phyloP scores from a whole-genome alignment of 37 sponge, comb jelly and placozoan species.

The Mnemiopsis leidyi region DNA sequence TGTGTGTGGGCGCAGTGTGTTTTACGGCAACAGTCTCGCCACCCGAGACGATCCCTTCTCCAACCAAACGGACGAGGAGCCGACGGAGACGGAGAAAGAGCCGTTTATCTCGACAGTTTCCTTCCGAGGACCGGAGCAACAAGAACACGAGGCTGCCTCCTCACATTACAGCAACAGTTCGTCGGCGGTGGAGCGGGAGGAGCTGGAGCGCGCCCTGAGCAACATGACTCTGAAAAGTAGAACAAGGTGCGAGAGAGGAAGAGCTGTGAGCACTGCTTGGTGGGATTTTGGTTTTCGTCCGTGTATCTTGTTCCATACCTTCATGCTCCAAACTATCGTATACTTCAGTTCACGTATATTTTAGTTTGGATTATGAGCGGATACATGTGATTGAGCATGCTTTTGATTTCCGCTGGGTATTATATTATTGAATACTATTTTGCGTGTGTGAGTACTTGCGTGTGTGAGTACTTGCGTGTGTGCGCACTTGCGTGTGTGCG shows the following conservation, averaged over 20 bases:
- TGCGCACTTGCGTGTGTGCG: background rate
- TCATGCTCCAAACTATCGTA: too few relatives aligned
- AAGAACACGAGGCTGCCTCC: background rate
- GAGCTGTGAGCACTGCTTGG: too few relatives aligned
- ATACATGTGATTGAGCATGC: background rate
- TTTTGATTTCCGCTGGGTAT: background rate
- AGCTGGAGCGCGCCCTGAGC: conserved; percentile 12
- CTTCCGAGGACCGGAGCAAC: background rate
- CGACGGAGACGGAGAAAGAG: background rate
- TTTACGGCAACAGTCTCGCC: background rate
- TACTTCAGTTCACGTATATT: too few relatives aligned
- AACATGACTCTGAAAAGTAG: background rate
- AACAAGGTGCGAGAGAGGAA: background rate
- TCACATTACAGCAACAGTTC: background rate
- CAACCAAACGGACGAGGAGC: background rate
- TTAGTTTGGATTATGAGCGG: too few relatives aligned
- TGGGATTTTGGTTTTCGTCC: too few relatives aligned
- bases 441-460: background rate
- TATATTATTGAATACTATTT: too few relatives aligned
- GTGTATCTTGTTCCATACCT: too few relatives aligned
- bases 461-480: background rate
- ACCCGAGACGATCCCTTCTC: background rate
- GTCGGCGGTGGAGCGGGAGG: background rate
- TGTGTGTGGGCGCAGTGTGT: conserved; percentile 20
- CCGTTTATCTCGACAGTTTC: background rate